Conservation (phyloP, 2,888 invertebrate species). For the Pristionchus mayeri region DNA sequence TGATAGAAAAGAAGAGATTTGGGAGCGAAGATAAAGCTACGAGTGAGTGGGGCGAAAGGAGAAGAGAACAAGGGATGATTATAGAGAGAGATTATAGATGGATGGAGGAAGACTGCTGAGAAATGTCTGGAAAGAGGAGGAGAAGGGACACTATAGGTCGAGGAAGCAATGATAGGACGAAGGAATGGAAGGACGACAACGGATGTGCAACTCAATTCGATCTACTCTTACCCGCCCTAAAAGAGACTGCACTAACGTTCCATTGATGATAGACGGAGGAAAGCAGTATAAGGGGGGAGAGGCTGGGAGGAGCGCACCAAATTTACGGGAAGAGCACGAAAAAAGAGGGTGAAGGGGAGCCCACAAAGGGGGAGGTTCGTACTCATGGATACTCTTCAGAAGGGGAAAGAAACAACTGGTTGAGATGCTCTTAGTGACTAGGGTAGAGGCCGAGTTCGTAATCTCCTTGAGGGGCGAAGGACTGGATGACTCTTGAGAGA, state of each 20-base stretch:
- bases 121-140: conserved; percentile 39
- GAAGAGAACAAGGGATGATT: conserved; percentile 44
- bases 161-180: conserved; percentile 36
- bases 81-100: conserved; percentile 50
- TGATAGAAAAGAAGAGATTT: conserved; percentile 29
- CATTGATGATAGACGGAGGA: conserved; percentile 27
- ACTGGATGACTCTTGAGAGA: not conserved
- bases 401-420: conserved; percentile 28
- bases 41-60: conserved; percentile 38
- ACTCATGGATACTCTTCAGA: conserved; percentile 32
- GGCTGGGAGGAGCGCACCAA: not conserved
- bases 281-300: not conserved
- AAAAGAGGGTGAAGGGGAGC: not conserved
- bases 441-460: not conserved
- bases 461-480: not conserved
- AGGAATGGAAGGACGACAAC: conserved; percentile 10
- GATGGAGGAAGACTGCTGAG: conserved; percentile 53
- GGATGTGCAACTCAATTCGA: conserved; percentile 39
- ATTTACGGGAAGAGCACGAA: not conserved
- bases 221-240: conserved; percentile 6
- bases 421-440: conserved; percentile 24
- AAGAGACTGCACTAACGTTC: conserved; percentile 41
- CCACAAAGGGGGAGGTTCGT: conserved; percentile 22
- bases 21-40: conserved; percentile 17
- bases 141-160: conserved; percentile 37